Evolutionary conservation across 2,888 invertebrate species (phyloP).

Genomic region (Polymixis flavicincta): DNA sequence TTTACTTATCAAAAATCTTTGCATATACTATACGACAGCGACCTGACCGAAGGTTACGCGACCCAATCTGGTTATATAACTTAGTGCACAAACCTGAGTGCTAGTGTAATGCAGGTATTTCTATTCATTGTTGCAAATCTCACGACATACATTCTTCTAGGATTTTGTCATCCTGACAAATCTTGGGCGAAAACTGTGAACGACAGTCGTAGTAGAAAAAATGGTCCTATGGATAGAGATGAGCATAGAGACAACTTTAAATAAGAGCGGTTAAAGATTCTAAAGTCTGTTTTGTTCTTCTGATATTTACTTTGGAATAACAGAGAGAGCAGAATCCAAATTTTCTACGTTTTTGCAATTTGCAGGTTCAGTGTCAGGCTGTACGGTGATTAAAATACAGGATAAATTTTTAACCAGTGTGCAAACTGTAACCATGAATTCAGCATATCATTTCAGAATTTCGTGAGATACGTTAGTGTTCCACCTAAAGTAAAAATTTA

Average conservation of each 20-base stretch:
- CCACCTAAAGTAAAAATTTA: too few relatives aligned
- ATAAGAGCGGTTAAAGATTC: not conserved
- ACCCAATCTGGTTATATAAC: conserved; percentile 74
- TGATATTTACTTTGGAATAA: not conserved
- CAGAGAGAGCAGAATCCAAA: too few relatives aligned
- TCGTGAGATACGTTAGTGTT: too few relatives aligned
- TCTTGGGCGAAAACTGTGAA: not conserved
- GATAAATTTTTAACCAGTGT: too few relatives aligned
- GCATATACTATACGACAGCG: conserved; percentile 78
- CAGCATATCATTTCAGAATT: too few relatives aligned
- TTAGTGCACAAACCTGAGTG: conserved; percentile 53
- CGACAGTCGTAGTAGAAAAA: too few relatives aligned
- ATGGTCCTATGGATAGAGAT: too few relatives aligned
- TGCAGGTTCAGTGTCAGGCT: too few relatives aligned
- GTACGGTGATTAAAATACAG: too few relatives aligned
- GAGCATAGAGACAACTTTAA: not conserved
- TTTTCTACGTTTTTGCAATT: too few relatives aligned
- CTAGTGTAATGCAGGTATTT: conserved; percentile 38
- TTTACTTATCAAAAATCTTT: conserved; percentile 70
- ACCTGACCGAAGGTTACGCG: conserved; percentile 82
- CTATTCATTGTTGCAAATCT: conserved; percentile 6
- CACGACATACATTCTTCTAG: not conserved
- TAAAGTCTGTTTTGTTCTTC: not conserved
- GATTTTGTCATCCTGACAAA: not conserved
- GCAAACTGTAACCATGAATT: too few relatives aligned